These are phyloP conservation scores for Eupleurogrammus muticus DNA, from an alignment of 2,797 vertebrate species.

Conservation along the genomic window DNA sequence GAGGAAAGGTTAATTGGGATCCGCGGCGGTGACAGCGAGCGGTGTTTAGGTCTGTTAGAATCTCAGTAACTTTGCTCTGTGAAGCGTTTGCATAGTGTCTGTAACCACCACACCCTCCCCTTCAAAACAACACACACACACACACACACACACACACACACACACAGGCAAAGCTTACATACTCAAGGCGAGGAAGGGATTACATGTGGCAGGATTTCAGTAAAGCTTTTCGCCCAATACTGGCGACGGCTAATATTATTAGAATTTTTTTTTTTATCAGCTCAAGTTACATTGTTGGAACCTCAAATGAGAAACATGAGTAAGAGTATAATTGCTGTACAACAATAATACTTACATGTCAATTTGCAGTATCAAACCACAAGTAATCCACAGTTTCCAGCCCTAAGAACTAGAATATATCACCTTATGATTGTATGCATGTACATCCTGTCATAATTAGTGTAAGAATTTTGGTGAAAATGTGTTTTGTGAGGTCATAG, in stretches of 20 bases:
- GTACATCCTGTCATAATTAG: too few species aligned
- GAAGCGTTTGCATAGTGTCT: slow-evolving; percentile 2
- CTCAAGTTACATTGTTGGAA: background rate
- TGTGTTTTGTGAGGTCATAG: too few species aligned
- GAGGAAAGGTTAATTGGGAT: slow-evolving; percentile 50
- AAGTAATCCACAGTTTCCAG: background rate
- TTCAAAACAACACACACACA: slow-evolving; percentile 23
- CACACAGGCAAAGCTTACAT: slow-evolving; percentile 8
- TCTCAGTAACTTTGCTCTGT: slow-evolving; percentile 31
- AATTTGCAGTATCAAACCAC: background rate
- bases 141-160: slow-evolving; percentile 20
- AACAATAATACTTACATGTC: background rate
- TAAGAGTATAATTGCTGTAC: background rate
- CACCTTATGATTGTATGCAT: too few species aligned
- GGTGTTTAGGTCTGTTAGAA: slow-evolving; percentile 33
- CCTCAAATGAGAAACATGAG: slow-evolving; percentile 8
- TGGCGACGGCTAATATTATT: background rate
- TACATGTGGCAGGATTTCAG: slow-evolving; percentile 13
- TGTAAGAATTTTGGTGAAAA: too few species aligned
- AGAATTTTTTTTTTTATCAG: background rate
- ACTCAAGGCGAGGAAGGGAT: slow-evolving; percentile 6
- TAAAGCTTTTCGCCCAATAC: background rate
- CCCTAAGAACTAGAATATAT: slow-evolving; percentile 5
- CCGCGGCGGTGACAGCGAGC: slow-evolving; percentile 19
- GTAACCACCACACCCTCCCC: slow-evolving; percentile 19